Conservation (phyloP, 2,113 vertebrate species). For the Otolemur garnettii region DNA sequence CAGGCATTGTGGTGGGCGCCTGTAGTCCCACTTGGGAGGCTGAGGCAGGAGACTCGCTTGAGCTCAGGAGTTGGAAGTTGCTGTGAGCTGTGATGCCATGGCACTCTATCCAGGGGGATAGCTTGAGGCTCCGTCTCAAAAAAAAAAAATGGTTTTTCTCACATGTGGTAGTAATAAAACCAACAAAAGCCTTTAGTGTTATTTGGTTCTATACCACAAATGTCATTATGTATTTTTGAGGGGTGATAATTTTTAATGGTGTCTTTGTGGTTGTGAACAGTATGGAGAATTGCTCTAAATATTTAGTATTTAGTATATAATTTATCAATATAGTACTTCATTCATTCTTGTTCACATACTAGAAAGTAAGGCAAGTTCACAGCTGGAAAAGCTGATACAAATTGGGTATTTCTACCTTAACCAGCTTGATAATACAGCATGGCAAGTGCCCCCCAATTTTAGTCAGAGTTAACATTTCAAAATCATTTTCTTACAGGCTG, state of each 20-base stretch:
- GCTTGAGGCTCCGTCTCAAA: neutral
- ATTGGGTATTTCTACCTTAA: constrained; percentile 75
- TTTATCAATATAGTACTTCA: constrained; percentile 84
- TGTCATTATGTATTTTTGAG: constrained; percentile 62
- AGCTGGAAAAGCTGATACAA: constrained; percentile 85
- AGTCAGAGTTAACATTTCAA: constrained; percentile 84
- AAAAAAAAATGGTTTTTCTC: constrained; percentile 54
- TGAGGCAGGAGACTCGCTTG: too few species aligned
- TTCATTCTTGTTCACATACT: constrained; percentile 77
- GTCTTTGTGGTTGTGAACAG: constrained; percentile 65
- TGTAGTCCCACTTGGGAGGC: too few species aligned
- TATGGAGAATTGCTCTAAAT: constrained; percentile 84
- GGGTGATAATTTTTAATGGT: constrained; percentile 67
- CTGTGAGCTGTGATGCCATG: too few species aligned
- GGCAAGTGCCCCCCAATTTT: constrained; percentile 83
- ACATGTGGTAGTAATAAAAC: constrained; percentile 26
- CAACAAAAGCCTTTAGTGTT: constrained; percentile 49
- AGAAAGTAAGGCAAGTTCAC: constrained; percentile 90
- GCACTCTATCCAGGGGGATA: too few species aligned
- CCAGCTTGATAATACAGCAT: constrained; percentile 77
- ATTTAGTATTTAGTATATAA: constrained; percentile 86
- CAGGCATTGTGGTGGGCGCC: too few species aligned
- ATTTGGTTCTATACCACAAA: constrained; percentile 73
- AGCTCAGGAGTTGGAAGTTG: too few species aligned
- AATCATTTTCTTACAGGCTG: constrained; percentile 84